Conservation (phyloP, 2,797 vertebrate genomes). For the Sebastes matsubarae region DNA sequence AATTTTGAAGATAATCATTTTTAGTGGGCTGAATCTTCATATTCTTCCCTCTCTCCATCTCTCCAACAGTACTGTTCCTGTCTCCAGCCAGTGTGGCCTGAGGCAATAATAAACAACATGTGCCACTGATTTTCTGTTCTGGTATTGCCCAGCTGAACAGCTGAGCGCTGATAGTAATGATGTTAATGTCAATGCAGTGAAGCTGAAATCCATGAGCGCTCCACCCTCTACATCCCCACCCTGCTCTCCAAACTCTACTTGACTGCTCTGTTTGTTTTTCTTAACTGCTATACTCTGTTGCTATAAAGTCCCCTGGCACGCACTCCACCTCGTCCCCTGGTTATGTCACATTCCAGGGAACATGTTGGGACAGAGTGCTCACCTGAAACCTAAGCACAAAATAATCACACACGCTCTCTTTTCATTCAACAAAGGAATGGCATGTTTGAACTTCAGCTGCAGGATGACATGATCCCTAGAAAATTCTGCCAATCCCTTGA, state of each 20-base stretch:
- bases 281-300: not conserved
- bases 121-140: constrained; percentile 33
- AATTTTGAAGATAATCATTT: not conserved
- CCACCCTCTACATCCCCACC: not conserved
- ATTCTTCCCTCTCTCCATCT: not conserved
- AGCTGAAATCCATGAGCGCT: not conserved
- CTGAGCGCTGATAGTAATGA: constrained; percentile 14
- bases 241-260: not conserved
- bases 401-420: constrained; percentile 1
- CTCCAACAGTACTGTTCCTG: not conserved
- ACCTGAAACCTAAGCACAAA: constrained; percentile 31
- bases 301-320: not conserved
- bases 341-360: constrained; percentile 79
- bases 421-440: constrained; percentile 19
- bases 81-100: not conserved
- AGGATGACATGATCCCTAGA: not conserved
- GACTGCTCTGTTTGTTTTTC: not conserved
- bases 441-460: constrained; percentile 3
- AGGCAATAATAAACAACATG: constrained; percentile 32
- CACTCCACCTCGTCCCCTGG: constrained; percentile 31
- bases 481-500: not conserved
- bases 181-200: not conserved
- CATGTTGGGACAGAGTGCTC: constrained; percentile 67
- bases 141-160: constrained; percentile 17
- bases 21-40: not conserved